Percentiles rank a stretch among this genome's conserved stretches.
phyloP scores from a whole-genome alignment of 2,888 invertebrate genomes.

The Drosophila kuntzei region DNA sequence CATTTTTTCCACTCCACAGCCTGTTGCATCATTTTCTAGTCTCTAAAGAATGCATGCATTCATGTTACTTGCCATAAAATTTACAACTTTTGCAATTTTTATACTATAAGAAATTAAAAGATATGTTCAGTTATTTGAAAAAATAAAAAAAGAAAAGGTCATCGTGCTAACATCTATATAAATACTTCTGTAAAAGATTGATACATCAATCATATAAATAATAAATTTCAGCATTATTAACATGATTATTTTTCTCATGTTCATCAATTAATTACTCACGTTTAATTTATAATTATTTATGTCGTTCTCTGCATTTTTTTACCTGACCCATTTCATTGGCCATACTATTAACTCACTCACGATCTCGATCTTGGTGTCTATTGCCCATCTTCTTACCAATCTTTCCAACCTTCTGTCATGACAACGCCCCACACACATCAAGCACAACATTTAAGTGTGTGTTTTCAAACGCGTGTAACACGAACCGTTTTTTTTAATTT shows the following conservation, averaged over 20 bases:
- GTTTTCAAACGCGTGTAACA: slow-evolving; percentile 64
- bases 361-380: slow-evolving; percentile 16
- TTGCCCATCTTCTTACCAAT: slow-evolving; percentile 27
- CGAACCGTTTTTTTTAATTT: slow-evolving; percentile 42
- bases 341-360: neutral
- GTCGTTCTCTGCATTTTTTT: slow-evolving; percentile 11
- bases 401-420: slow-evolving; percentile 31
- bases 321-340: slow-evolving; percentile 1
- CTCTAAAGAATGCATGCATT: neutral
- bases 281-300: slow-evolving; percentile 26
- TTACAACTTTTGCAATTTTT: slow-evolving; percentile 9
- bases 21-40: neutral
- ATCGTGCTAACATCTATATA: neutral
- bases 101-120: neutral
- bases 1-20: slow-evolving; percentile 39
- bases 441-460: slow-evolving; percentile 22
- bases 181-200: neutral
- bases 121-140: neutral
- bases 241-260: neutral
- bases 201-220: neutral
- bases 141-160: neutral
- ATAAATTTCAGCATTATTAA: neutral
- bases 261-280: slow-evolving; percentile 25
- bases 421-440: slow-evolving; percentile 39
- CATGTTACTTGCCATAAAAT: neutral